These are phyloP conservation scores for Sitodiplosis mosellana DNA, from an alignment of 1,140 invertebrate genomes.

Conservation along the genomic window DNA sequence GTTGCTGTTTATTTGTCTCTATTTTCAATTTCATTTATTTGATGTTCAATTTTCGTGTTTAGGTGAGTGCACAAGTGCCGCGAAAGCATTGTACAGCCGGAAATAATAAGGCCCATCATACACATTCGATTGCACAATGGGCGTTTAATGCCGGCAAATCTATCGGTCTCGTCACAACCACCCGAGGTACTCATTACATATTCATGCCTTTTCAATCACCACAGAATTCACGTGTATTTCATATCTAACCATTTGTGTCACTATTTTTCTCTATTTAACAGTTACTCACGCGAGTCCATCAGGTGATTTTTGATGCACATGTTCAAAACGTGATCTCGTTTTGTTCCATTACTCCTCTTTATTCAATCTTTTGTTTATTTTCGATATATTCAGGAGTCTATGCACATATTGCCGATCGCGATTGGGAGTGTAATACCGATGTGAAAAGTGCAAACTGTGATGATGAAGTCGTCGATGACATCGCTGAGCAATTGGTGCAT, in stretches of 20 bases:
- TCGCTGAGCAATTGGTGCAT: slow-evolving; percentile 53
- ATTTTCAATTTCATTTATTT: too few species aligned
- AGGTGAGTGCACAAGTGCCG: slow-evolving; percentile 37
- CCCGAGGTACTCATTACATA: slow-evolving; percentile 40
- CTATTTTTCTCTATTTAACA: slow-evolving; percentile 11
- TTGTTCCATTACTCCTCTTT: too few species aligned
- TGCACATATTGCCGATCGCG: slow-evolving; percentile 52
- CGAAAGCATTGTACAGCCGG: slow-evolving; percentile 35
- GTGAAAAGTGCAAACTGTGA: slow-evolving; percentile 21
- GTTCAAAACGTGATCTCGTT: too few species aligned
- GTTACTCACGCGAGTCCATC: slow-evolving; percentile 65
- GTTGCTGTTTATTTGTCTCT: too few species aligned
- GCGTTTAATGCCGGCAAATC: slow-evolving; percentile 50
- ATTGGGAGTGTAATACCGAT: slow-evolving; percentile 56
- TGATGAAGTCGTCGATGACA: slow-evolving; percentile 32
- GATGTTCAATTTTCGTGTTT: too few species aligned
- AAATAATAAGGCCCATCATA: slow-evolving; percentile 31
- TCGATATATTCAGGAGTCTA: slow-evolving; percentile 31
- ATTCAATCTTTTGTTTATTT: too few species aligned
- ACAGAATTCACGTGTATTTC: too few species aligned
- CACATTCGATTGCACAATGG: slow-evolving; percentile 49
- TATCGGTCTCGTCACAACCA: slow-evolving; percentile 64
- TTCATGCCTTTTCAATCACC: too few species aligned
- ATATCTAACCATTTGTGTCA: too few species aligned
- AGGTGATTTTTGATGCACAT: slow-evolving; percentile 9